Evolutionary conservation across 1,140 invertebrate genomes (phyloP).

Genomic region (Aricia agestis): DNA sequence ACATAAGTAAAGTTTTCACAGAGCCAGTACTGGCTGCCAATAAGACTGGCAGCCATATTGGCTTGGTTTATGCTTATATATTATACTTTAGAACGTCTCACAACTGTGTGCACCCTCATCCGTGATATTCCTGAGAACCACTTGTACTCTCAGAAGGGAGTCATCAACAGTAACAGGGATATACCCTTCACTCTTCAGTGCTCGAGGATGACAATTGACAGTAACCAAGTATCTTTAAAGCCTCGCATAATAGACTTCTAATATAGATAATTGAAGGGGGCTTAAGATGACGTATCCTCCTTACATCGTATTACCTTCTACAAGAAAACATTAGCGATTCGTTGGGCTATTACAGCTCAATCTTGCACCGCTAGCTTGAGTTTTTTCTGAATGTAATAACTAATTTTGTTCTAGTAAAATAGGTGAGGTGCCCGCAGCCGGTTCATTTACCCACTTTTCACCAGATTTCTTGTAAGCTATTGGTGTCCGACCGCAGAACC

Average conservation of each 20-base stretch:
- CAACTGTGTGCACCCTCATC: not conserved
- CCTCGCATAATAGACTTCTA: not conserved
- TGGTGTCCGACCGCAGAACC: slow-evolving; percentile 10
- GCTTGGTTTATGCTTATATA: no score
- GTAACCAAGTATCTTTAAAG: not conserved
- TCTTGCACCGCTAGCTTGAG: not conserved
- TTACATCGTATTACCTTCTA: not conserved
- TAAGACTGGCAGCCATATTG: no score
- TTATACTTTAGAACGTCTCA: no score
- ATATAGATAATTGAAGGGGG: not conserved
- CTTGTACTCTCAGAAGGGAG: not conserved
- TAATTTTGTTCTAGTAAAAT: slow-evolving; percentile 2
- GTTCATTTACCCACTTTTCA: slow-evolving; percentile 13
- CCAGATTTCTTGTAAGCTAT: slow-evolving; percentile 7
- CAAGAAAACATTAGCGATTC: no score
- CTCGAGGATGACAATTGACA: not conserved
- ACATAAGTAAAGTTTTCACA: no score
- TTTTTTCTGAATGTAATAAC: not conserved
- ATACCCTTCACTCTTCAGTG: not conserved
- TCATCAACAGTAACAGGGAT: not conserved
- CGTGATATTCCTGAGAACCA: not conserved
- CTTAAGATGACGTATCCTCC: not conserved
- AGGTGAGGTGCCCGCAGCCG: slow-evolving; percentile 9
- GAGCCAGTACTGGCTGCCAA: no score
- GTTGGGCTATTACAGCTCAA: not conserved